These are phyloP conservation scores for Premnoplex brunnescens DNA, from an alignment of 2,797 vertebrate genomes.

Conservation along the genomic window DNA sequence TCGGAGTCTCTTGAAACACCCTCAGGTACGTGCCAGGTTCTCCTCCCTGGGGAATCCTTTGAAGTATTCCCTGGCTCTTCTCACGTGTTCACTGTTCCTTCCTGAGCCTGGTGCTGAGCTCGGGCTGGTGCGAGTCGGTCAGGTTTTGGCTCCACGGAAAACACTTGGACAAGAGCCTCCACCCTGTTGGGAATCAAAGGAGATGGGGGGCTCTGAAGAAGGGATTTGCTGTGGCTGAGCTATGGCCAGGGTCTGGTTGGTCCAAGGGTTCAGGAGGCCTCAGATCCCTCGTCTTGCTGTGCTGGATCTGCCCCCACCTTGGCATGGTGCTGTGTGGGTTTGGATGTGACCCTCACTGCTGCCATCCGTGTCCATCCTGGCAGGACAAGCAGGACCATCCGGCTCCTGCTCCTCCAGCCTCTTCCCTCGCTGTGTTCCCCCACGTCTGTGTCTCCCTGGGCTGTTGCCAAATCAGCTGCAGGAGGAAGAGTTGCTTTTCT, in stretches of 20 bases:
- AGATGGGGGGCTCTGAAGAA: background rate
- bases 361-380: fast-evolving
- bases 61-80: background rate
- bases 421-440: background rate
- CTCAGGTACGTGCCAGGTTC: background rate
- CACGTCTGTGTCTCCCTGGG: background rate
- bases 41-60: constrained; percentile 14
- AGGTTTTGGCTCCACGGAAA: fast-evolving
- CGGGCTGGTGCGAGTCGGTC: fast-evolving
- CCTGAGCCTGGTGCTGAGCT: fast-evolving
- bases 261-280: background rate
- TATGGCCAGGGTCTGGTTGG: fast-evolving
- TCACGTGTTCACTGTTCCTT: background rate
- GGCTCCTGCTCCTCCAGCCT: background rate
- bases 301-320: background rate
- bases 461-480: background rate
- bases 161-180: background rate
- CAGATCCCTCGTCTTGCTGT: fast-evolving
- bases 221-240: background rate
- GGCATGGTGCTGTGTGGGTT: background rate
- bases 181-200: background rate
- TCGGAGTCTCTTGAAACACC: background rate
- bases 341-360: background rate
- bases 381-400: fast-evolving
- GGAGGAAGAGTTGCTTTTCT: constrained; percentile 28